Evolutionary conservation across 2,888 invertebrate species (phyloP).

Genomic region (Eilema caniola): DNA sequence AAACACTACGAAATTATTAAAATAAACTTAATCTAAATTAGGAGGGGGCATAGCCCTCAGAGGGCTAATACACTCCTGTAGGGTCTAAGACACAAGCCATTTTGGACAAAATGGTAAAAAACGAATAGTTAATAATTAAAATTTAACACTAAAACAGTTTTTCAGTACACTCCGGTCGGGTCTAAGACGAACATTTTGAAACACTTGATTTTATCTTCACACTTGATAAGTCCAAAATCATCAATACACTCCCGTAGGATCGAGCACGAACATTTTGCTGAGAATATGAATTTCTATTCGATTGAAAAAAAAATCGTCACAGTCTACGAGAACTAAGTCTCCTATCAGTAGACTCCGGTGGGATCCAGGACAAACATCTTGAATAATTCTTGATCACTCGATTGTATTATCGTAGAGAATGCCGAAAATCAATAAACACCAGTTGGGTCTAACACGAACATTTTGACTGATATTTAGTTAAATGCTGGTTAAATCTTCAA

Average conservation of each 20-base stretch:
- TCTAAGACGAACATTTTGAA: slow-evolving; percentile 69
- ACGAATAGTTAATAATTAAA: slow-evolving; percentile 48
- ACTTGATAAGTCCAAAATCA: slow-evolving; percentile 49
- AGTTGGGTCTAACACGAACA: slow-evolving; percentile 77
- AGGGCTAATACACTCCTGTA: slow-evolving; percentile 70
- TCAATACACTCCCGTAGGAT: slow-evolving; percentile 83
- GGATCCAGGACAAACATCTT: slow-evolving; percentile 71
- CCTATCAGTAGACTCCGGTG: slow-evolving; percentile 72
- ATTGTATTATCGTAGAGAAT: slow-evolving; percentile 34
- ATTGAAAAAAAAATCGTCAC: slow-evolving; percentile 28
- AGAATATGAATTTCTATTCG: slow-evolving; percentile 35
- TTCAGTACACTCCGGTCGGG: slow-evolving; percentile 69
- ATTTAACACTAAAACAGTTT: slow-evolving; percentile 61
- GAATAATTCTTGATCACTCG: slow-evolving; percentile 59
- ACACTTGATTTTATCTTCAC: slow-evolving; percentile 55
- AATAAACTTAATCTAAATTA: slow-evolving; percentile 33
- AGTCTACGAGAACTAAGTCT: slow-evolving; percentile 32
- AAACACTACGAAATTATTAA: slow-evolving; percentile 35
- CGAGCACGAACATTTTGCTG: slow-evolving; percentile 76
- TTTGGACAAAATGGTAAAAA: slow-evolving; percentile 51
- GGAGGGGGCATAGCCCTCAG: slow-evolving; percentile 32
- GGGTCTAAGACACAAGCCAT: slow-evolving; percentile 75
- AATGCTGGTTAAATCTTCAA: slow-evolving; percentile 36
- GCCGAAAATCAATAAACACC: slow-evolving; percentile 72
- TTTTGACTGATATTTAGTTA: slow-evolving; percentile 55